A percentile compares a stretch with the other conserved stretches of the same genome.
These are phyloP conservation scores for Lagodon rhomboides DNA, from an alignment of 2,797 vertebrate species.

Conservation along the genomic window DNA sequence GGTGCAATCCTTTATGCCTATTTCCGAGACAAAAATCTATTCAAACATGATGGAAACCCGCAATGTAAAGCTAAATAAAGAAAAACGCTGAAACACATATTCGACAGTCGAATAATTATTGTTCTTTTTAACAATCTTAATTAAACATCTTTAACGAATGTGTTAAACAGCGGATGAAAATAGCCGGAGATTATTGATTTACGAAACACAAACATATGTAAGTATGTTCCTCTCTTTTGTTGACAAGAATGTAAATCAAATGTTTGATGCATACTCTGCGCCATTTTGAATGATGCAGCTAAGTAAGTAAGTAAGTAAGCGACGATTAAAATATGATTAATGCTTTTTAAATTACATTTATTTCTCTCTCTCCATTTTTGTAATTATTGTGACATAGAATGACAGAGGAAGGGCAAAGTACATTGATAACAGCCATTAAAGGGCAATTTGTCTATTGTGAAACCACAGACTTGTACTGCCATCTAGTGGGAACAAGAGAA, in stretches of 20 bases:
- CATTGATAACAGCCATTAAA: conserved; percentile 52
- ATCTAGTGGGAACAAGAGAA: conserved; percentile 75
- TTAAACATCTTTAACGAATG: neutral
- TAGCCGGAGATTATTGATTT: neutral
- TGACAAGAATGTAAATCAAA: conserved; percentile 15
- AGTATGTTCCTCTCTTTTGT: neutral
- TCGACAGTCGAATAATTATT: neutral
- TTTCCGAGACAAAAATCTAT: neutral
- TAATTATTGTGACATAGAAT: conserved; percentile 49
- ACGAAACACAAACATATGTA: neutral
- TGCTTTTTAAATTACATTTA: conserved; percentile 24
- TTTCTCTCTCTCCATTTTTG: conserved; percentile 14
- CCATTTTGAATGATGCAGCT: neutral
- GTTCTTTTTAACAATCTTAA: neutral
- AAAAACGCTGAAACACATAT: neutral
- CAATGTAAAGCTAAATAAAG: neutral
- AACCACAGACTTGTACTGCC: conserved; percentile 78
- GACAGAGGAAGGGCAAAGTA: conserved; percentile 56
- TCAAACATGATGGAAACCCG: neutral
- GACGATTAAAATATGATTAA: conserved; percentile 9
- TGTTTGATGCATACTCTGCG: neutral
- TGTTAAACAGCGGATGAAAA: neutral
- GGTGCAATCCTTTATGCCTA: conserved; percentile 21
- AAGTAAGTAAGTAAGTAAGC: neutral
- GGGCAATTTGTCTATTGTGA: conserved; percentile 8